Evolutionary conservation across 2,113 vertebrate genomes (phyloP).

Genomic region (Condylura cristata): DNA sequence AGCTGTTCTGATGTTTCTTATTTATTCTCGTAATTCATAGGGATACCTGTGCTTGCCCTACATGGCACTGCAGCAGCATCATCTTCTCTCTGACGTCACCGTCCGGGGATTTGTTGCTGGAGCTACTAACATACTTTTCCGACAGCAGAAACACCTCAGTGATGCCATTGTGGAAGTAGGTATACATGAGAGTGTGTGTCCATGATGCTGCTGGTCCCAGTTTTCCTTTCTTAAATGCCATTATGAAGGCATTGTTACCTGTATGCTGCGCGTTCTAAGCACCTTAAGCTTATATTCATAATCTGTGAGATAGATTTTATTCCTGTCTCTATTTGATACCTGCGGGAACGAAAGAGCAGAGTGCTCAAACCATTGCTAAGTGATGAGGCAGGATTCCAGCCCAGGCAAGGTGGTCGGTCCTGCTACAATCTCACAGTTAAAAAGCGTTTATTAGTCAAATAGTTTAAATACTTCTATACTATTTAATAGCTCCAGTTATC

Average conservation of each 20-base stretch:
- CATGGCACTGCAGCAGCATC: conserved; percentile 99
- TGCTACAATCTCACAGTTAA: neutral
- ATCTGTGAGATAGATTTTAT: neutral
- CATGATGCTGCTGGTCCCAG: neutral
- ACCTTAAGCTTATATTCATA: neutral
- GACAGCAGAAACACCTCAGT: conserved; percentile 96
- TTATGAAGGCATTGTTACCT: neutral
- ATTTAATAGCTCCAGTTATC: neutral
- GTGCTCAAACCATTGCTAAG: neutral
- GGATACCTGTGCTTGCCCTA: conserved; percentile 98
- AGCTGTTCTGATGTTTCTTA: neutral
- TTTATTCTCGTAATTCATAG: conserved; percentile 75
- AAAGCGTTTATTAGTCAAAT: conserved; percentile 19
- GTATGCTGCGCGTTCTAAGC: neutral
- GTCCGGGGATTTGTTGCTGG: conserved; percentile 96
- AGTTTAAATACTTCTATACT: conserved; percentile 6
- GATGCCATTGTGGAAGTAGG: conserved; percentile 95
- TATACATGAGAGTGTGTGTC: neutral
- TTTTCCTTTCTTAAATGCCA: neutral
- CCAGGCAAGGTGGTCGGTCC: neutral
- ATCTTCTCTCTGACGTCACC: conserved; percentile 95
- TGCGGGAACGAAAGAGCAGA: neutral
- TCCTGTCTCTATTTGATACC: neutral
- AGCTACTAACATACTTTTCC: conserved; percentile 98
- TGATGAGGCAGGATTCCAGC: neutral